These are phyloP conservation scores for Germaria angustata DNA, from an alignment of 2,888 invertebrate species.

Conservation along the genomic window DNA sequence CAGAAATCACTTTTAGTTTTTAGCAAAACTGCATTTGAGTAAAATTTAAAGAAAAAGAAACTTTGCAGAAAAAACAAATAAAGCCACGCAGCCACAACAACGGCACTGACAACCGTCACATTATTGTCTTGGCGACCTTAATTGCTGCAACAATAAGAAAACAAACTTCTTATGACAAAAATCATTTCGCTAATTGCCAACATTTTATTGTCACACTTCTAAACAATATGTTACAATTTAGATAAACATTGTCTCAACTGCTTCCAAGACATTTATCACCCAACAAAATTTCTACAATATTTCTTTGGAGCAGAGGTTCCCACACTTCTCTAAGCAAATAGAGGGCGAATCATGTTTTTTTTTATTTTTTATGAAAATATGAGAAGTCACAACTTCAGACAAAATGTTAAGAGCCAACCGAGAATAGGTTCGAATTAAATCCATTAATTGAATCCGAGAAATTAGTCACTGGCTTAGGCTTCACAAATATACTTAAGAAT, in stretches of 20 bases:
- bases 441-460: too few relatives aligned
- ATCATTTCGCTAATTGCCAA: constrained; percentile 64
- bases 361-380: too few relatives aligned
- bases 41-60: constrained; percentile 33
- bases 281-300: background rate
- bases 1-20: background rate
- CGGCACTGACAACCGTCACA: constrained; percentile 25
- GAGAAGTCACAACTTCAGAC: too few relatives aligned
- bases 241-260: constrained; percentile 41
- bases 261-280: background rate
- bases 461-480: too few relatives aligned
- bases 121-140: constrained; percentile 55
- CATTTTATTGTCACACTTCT: constrained; percentile 63
- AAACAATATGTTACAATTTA: constrained; percentile 58
- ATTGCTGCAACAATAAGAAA: constrained; percentile 47
- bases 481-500: too few relatives aligned
- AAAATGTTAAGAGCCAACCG: too few relatives aligned
- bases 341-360: too few relatives aligned
- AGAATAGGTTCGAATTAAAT: too few relatives aligned
- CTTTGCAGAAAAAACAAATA: background rate
- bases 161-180: constrained; percentile 52
- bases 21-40: constrained; percentile 52
- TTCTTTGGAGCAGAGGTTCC: too few relatives aligned
- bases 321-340: too few relatives aligned
- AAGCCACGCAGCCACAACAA: constrained; percentile 10